These are phyloP conservation scores for Amitus sp. DNA, from an alignment of 2,888 invertebrate genomes.

Conservation along the genomic window DNA sequence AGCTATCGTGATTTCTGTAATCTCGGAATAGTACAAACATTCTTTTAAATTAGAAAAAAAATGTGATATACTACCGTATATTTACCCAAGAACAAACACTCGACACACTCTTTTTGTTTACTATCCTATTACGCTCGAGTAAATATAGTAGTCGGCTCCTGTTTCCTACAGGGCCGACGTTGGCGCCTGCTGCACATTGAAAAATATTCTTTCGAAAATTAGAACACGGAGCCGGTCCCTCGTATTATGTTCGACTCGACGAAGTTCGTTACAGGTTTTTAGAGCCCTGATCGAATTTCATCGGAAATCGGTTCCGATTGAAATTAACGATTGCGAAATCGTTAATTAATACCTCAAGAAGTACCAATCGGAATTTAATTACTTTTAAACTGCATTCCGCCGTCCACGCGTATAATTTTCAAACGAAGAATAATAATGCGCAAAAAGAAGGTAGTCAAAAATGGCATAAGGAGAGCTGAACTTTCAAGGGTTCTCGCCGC, in stretches of 20 bases:
- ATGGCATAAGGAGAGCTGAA: slow-evolving; percentile 8
- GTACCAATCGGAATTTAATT: background rate
- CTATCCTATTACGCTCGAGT: slow-evolving; percentile 12
- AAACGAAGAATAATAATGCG: background rate
- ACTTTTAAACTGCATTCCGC: background rate
- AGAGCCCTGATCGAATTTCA: no score
- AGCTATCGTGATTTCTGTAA: no score
- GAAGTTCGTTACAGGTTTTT: no score
- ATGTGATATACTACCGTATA: slow-evolving; percentile 6
- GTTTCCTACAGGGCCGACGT: slow-evolving; percentile 3
- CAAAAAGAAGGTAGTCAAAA: slow-evolving; percentile 12
- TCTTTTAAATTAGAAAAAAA: no score
- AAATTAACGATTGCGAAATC: no score
- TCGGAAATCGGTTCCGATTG: no score
- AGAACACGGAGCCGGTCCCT: no score
- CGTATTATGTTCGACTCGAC: no score
- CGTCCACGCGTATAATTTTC: background rate
- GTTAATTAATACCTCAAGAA: background rate
- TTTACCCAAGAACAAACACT: slow-evolving; percentile 1
- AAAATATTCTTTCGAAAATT: background rate
- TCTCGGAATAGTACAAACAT: no score
- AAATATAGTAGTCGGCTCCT: slow-evolving; percentile 1
- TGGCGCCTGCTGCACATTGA: slow-evolving; percentile 3
- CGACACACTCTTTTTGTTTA: slow-evolving; percentile 10
- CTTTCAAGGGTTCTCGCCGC: slow-evolving; percentile 37